A percentile compares a stretch with the other conserved stretches of the same genome.
phyloP scores from a whole-genome alignment of 2,797 vertebrate species.

The Mycteria americana region DNA sequence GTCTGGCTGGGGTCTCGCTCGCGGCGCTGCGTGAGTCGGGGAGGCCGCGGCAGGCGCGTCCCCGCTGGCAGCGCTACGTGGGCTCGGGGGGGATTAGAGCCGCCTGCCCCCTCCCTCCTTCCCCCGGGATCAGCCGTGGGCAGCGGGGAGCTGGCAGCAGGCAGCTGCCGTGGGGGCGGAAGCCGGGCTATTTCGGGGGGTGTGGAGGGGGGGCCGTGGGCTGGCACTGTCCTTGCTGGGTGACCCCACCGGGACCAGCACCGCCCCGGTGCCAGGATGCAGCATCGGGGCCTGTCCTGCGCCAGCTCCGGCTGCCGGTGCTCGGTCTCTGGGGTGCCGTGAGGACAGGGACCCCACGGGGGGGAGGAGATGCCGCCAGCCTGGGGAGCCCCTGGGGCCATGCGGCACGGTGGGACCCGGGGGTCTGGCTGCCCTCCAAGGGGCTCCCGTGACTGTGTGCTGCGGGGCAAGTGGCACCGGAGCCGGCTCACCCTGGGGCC shows the following conservation, averaged over 20 bases:
- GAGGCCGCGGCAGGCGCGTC: not conserved
- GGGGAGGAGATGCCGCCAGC: not conserved
- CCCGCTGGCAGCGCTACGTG: not conserved
- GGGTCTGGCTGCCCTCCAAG: not conserved
- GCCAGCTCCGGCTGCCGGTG: not conserved
- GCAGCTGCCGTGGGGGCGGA: slow-evolving; percentile 62
- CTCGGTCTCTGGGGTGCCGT: not conserved
- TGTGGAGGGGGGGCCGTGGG: slow-evolving; percentile 19
- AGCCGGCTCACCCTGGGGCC: slow-evolving; percentile 21
- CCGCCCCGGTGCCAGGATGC: not conserved
- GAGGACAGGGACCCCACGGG: not conserved
- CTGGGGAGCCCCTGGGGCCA: accelerated
- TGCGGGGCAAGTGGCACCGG: not conserved
- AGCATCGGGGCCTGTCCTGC: not conserved
- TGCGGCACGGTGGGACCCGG: not conserved
- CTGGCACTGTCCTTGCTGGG: slow-evolving; percentile 29
- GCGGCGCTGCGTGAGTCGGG: accelerated
- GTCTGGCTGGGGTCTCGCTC: not conserved
- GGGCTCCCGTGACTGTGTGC: not conserved
- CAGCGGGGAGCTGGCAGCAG: slow-evolving; percentile 50
- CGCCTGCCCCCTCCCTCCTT: not conserved
- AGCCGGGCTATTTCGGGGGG: slow-evolving; percentile 47
- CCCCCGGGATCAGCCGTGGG: slow-evolving; percentile 44
- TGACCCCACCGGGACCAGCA: not conserved
- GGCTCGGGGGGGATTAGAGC: slow-evolving; percentile 14